Conservation (phyloP, 1,140 invertebrate species). For the Bicyclus anynana region DNA sequence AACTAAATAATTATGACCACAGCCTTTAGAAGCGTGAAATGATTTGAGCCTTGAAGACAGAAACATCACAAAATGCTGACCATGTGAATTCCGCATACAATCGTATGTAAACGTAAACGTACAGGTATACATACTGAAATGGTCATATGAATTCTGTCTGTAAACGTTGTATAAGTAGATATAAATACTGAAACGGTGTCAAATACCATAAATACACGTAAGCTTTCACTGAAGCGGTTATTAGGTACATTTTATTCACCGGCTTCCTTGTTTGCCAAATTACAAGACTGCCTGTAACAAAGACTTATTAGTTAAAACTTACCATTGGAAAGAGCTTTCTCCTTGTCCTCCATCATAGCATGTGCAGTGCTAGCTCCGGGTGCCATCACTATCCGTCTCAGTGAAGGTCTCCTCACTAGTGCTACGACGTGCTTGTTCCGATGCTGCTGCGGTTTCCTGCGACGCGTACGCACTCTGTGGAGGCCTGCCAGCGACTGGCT, state of each 20-base stretch:
- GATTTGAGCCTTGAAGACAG: background rate
- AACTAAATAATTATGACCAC: background rate
- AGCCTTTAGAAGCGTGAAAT: background rate
- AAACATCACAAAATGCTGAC: background rate
- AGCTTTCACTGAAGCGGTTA: constrained; percentile 15
- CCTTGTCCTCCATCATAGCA: constrained; percentile 73
- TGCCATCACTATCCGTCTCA: constrained; percentile 69
- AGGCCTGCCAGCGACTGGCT: constrained; percentile 42
- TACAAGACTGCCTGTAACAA: background rate
- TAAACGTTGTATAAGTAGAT: background rate
- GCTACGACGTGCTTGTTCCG: constrained; percentile 57
- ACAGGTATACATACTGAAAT: no score
- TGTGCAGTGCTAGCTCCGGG: constrained; percentile 67
- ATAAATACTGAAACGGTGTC: background rate
- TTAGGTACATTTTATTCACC: background rate
- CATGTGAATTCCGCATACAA: no score
- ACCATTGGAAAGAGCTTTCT: constrained; percentile 63
- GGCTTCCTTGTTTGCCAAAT: background rate
- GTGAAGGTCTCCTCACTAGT: constrained; percentile 61
- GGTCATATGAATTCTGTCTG: background rate
- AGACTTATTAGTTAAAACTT: constrained; percentile 29
- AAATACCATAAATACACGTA: background rate
- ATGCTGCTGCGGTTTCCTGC: constrained; percentile 47
- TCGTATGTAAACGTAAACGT: no score
- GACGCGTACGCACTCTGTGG: constrained; percentile 70